Evolutionary conservation across 2,797 vertebrate species (phyloP).

Genomic region (Periparus ater): DNA sequence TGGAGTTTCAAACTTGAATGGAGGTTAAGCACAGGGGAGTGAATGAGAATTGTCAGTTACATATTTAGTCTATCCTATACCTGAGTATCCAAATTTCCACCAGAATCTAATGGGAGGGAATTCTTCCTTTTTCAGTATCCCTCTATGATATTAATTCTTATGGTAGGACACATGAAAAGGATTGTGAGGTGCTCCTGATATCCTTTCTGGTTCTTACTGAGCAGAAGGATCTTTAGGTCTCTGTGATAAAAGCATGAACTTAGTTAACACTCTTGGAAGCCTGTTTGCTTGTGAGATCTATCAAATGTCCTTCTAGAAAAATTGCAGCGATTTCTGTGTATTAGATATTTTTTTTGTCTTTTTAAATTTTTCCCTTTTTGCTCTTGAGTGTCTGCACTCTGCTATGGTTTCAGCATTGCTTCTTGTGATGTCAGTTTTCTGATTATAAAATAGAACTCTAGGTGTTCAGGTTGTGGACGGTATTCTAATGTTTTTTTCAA

Average conservation of each 20-base stretch:
- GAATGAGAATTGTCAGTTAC: background rate
- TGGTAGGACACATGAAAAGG: background rate
- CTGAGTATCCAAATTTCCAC: background rate
- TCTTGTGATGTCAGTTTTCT: background rate
- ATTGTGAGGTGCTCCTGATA: background rate
- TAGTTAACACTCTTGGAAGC: background rate
- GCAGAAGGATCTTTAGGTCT: background rate
- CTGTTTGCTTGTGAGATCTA: background rate
- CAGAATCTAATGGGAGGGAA: background rate
- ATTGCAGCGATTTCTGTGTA: background rate
- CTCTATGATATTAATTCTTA: background rate
- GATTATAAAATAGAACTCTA: background rate
- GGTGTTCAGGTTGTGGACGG: background rate
- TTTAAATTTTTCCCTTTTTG: background rate
- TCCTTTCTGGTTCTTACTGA: background rate
- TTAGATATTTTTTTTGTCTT: background rate
- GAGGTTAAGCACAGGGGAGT: background rate
- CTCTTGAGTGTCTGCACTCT: background rate
- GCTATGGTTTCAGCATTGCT: background rate
- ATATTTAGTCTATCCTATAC: background rate
- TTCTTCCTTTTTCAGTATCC: background rate
- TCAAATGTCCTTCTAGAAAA: background rate
- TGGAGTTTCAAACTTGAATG: background rate
- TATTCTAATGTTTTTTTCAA: background rate
- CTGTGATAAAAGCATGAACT: background rate